Evolutionary conservation across 1,140 invertebrate genomes (phyloP).

Genomic region (Apis cerana): DNA sequence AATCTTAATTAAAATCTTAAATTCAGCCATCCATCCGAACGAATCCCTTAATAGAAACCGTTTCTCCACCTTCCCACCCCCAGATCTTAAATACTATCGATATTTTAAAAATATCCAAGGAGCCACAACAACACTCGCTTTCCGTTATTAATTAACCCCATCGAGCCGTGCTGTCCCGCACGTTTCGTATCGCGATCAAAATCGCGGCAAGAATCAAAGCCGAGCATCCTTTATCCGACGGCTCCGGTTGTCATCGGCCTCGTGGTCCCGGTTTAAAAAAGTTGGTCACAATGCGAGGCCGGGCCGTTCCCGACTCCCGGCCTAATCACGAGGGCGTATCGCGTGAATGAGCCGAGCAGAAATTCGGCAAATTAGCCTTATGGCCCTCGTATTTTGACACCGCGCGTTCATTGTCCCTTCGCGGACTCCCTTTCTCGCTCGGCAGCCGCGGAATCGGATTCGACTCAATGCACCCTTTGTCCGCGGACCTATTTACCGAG

Average conservation of each 20-base stretch:
- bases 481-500: slow-evolving; percentile 57
- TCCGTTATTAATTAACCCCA: slow-evolving; percentile 13
- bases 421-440: slow-evolving; percentile 57
- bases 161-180: neutral
- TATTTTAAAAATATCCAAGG: neutral
- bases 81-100: too few relatives aligned
- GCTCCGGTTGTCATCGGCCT: slow-evolving; percentile 20
- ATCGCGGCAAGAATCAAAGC: slow-evolving; percentile 38
- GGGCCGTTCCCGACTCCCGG: neutral
- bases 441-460: slow-evolving; percentile 58
- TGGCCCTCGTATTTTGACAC: slow-evolving; percentile 79
- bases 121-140: neutral
- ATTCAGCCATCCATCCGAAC: too few relatives aligned
- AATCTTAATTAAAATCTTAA: too few relatives aligned
- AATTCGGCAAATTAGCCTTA: slow-evolving; percentile 80
- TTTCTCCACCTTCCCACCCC: too few relatives aligned
- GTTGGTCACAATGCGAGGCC: slow-evolving; percentile 34
- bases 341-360: slow-evolving; percentile 61
- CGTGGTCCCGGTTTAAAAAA: slow-evolving; percentile 35
- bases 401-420: slow-evolving; percentile 70
- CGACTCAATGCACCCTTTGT: slow-evolving; percentile 76
- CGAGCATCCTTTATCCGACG: neutral
- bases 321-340: slow-evolving; percentile 45
- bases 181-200: neutral
- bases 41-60: too few relatives aligned